Evolutionary conservation across 1,140 invertebrate species (phyloP).

Genomic region (Drosophila pachea): DNA sequence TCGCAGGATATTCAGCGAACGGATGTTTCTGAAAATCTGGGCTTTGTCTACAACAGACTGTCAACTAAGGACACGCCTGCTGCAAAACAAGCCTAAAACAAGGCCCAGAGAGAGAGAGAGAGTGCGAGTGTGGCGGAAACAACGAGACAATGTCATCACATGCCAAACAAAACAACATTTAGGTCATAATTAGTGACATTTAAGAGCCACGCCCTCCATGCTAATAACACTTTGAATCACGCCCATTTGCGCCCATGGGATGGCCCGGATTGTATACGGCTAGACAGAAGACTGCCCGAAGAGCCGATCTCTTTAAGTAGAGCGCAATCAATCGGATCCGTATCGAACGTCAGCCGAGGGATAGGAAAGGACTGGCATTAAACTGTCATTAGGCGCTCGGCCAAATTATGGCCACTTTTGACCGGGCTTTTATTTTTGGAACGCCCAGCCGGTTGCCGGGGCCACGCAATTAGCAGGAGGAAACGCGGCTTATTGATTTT

Average conservation of each 20-base stretch:
- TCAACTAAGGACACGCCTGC: constrained; percentile 57
- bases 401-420: constrained; percentile 36
- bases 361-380: constrained; percentile 18
- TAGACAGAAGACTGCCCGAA: no score
- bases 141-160: constrained; percentile 33
- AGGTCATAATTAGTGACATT: constrained; percentile 25
- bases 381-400: constrained; percentile 34
- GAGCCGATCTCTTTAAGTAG: no score
- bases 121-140: constrained; percentile 1
- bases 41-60: constrained; percentile 62
- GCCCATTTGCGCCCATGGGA: neutral
- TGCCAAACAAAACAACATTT: constrained; percentile 4
- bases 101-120: constrained; percentile 20
- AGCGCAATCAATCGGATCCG: no score
- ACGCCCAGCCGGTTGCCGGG: neutral
- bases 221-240: constrained; percentile 9
- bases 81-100: constrained; percentile 26
- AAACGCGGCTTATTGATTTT: constrained; percentile 61
- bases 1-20: constrained; percentile 34
- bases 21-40: constrained; percentile 58
- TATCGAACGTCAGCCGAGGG: neutral
- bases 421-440: constrained; percentile 26
- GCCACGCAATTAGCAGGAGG: constrained; percentile 40
- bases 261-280: no score
- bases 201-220: constrained; percentile 10